Percentiles rank a stretch among this genome's conserved stretches.
These are phyloP conservation scores for Anguilla pacifica DNA, from an alignment of 2,797 vertebrate species.

Conservation along the genomic window DNA sequence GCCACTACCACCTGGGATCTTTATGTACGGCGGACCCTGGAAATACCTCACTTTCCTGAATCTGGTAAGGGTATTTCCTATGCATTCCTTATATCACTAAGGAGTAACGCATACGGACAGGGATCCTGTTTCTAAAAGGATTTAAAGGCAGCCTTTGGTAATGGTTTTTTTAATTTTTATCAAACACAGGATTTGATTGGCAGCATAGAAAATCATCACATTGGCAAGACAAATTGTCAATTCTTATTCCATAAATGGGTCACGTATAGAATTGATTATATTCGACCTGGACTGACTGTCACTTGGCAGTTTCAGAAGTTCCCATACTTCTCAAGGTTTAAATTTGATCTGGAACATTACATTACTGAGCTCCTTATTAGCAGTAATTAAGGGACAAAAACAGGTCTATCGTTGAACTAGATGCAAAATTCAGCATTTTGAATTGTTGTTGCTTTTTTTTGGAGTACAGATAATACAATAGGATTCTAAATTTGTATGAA, in stretches of 20 bases:
- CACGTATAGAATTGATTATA: background rate
- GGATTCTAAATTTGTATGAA: background rate
- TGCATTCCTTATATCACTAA: background rate
- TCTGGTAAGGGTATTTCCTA: constrained; percentile 75
- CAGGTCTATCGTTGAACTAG: background rate
- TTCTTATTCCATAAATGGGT: background rate
- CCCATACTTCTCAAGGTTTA: background rate
- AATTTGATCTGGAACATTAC: background rate
- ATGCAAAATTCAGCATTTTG: background rate
- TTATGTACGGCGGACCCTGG: constrained; percentile 82
- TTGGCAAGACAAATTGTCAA: background rate
- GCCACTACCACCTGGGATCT: constrained; percentile 66
- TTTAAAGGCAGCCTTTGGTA: background rate
- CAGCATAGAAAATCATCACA: background rate
- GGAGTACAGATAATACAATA: background rate
- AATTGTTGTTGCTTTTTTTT: background rate
- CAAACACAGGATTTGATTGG: background rate
- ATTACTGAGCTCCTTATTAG: background rate
- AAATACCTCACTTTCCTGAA: constrained; percentile 91
- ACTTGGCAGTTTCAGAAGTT: background rate
- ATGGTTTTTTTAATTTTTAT: background rate
- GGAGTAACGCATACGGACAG: background rate
- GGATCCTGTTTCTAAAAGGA: background rate
- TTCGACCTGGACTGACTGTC: background rate
- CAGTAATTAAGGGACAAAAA: background rate